Evolutionary conservation across 2,113 vertebrate species (phyloP).

Genomic region (Sapajus apella): DNA sequence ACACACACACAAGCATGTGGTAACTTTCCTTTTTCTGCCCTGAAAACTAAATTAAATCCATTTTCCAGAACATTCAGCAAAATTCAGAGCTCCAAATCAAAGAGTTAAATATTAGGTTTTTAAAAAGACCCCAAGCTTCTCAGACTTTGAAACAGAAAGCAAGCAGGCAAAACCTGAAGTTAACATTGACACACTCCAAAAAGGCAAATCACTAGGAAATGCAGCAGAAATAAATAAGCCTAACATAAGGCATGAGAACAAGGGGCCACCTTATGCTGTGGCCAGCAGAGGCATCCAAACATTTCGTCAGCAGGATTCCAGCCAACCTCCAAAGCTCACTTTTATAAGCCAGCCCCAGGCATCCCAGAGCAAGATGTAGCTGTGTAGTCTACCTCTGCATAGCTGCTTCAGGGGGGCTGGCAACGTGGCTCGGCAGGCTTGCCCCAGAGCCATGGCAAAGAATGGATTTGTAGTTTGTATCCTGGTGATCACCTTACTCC

Average conservation of each 20-base stretch:
- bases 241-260: conserved; percentile 76
- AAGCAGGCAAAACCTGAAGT: background rate
- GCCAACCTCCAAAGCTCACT: conserved; percentile 73
- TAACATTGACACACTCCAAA: background rate
- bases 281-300: conserved; percentile 64
- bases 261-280: conserved; percentile 77
- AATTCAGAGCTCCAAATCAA: background rate
- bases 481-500: conserved; percentile 82
- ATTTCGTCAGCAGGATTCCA: conserved; percentile 74
- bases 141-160: background rate
- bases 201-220: conserved; percentile 59
- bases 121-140: background rate
- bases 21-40: background rate
- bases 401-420: background rate
- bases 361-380: conserved; percentile 55
- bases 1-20: background rate
- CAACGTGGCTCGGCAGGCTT: background rate
- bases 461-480: conserved; percentile 79
- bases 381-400: background rate
- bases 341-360: conserved; percentile 78
- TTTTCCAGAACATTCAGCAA: background rate
- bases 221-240: conserved; percentile 38
- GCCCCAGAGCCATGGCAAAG: conserved; percentile 82
- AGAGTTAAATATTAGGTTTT: background rate
- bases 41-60: background rate